Evolutionary conservation across 2,113 vertebrate genomes (phyloP).

Genomic region (Pristiophorus japonicus): DNA sequence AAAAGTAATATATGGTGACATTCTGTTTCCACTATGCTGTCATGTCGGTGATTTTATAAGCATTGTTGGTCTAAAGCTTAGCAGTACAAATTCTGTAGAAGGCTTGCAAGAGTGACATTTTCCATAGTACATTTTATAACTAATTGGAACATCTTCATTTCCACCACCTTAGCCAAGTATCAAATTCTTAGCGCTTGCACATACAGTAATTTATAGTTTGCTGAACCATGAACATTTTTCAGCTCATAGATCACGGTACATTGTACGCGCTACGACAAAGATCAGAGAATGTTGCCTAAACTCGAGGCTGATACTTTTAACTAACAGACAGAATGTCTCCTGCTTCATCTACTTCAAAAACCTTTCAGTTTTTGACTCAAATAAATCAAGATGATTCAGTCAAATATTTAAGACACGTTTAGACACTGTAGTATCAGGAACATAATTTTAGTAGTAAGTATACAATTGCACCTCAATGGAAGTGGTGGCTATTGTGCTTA

Average conservation of each 20-base stretch:
- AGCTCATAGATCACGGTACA: not conserved
- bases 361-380: not conserved
- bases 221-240: not conserved
- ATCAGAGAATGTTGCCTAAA: not conserved
- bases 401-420: not conserved
- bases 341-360: not conserved
- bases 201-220: not conserved
- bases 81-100: not conserved
- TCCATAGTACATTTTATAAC: not conserved
- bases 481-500: not conserved
- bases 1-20: not conserved
- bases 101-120: not conserved
- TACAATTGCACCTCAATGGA: not conserved
- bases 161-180: not conserved
- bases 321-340: constrained; percentile 12
- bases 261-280: not conserved
- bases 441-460: not conserved
- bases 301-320: not conserved
- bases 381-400: constrained; percentile 1
- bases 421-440: not conserved
- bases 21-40: not conserved
- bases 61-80: not conserved
- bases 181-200: not conserved
- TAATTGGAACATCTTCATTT: not conserved
- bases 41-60: not conserved